Conservation (phyloP, 2,797 vertebrate genomes). For the Gymnoscopelus microlampas region DNA sequence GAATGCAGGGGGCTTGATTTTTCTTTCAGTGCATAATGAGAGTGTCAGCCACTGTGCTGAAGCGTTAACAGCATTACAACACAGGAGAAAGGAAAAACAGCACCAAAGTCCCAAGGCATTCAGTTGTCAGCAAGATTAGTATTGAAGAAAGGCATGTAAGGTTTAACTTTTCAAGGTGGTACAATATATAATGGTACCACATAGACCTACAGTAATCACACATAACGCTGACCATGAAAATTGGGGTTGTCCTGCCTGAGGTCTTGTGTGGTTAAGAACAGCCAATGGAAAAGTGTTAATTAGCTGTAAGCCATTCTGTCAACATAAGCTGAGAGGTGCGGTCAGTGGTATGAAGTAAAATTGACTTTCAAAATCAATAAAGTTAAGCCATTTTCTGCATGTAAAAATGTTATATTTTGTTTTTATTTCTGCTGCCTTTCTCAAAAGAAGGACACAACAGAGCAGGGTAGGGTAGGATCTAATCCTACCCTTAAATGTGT, state of each 20-base stretch:
- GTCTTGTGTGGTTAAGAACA: neutral
- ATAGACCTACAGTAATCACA: neutral
- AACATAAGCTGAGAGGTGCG: no score
- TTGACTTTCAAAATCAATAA: no score
- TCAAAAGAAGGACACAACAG: no score
- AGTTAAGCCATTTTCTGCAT: no score
- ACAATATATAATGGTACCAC: neutral
- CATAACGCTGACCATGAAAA: neutral
- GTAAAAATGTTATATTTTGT: neutral
- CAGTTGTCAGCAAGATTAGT: conserved; percentile 52
- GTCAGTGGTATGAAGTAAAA: no score
- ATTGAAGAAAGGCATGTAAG: neutral
- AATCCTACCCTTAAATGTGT: no score
- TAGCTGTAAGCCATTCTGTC: no score
- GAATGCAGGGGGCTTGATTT: conserved; percentile 33
- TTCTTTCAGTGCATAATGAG: conserved; percentile 13
- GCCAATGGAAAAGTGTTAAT: neutral
- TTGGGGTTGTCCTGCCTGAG: neutral
- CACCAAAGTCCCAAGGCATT: conserved; percentile 60
- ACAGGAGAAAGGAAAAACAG: conserved; percentile 46
- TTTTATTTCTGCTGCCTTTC: neutral
- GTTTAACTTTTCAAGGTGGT: neutral
- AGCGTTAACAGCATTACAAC: conserved; percentile 38
- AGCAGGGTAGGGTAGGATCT: no score
- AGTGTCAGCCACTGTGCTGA: conserved; percentile 46